Evolutionary conservation across 1,140 invertebrate species (phyloP).

Genomic region (Spodoptera frugiperda): DNA sequence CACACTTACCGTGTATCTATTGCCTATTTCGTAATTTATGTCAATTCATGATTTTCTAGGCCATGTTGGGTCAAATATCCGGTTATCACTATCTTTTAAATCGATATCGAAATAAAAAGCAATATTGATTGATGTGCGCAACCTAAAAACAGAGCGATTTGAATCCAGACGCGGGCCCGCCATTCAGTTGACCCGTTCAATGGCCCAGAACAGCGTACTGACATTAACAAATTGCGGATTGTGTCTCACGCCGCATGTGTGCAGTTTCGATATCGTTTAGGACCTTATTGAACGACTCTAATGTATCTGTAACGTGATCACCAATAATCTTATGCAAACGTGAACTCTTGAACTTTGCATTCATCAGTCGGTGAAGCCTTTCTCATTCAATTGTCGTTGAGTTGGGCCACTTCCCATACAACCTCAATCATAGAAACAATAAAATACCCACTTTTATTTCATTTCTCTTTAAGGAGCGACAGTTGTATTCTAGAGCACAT

Average conservation of each 20-base stretch:
- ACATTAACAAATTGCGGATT: conserved; percentile 64
- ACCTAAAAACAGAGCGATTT: conserved; percentile 61
- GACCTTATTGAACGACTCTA: conserved; percentile 14
- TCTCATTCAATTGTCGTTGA: conserved; percentile 35
- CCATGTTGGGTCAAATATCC: conserved; percentile 41
- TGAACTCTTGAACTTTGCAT: conserved; percentile 39
- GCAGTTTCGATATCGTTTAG: conserved; percentile 36
- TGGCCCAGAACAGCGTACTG: conserved; percentile 56
- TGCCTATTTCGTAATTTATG: conserved; percentile 34
- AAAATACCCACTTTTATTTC: conserved; percentile 17
- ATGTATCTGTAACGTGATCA: conserved; percentile 37
- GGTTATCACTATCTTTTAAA: conserved; percentile 49
- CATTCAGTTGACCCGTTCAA: conserved; percentile 49
- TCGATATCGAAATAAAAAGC: conserved; percentile 44
- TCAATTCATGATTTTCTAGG: conserved; percentile 28
- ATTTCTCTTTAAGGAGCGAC: conserved; percentile 10
- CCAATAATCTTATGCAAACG: conserved; percentile 35
- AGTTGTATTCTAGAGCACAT: conserved; percentile 18
- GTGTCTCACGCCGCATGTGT: conserved; percentile 37
- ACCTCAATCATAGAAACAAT: conserved; percentile 32
- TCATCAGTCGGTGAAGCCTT: conserved; percentile 26
- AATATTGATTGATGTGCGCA: conserved; percentile 60
- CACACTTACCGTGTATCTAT: conserved; percentile 9
- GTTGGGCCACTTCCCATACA: conserved; percentile 33
- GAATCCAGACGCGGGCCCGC: conserved; percentile 55